phyloP scores from a whole-genome alignment of 2,797 vertebrate species.

The Gymnoscopelus braueri region DNA sequence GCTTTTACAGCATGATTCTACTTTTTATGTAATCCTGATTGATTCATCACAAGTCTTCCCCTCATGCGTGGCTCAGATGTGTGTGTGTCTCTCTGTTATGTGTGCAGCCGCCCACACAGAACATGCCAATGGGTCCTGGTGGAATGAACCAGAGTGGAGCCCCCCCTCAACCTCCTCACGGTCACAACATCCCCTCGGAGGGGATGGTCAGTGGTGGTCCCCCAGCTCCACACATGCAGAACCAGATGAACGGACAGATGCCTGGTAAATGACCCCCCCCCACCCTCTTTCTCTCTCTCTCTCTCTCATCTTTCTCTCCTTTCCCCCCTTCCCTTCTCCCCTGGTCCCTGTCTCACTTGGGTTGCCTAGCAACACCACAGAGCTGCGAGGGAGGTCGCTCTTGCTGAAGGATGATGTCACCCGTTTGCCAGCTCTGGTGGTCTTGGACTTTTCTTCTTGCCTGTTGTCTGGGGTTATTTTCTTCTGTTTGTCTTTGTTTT shows the following conservation, averaged over 20 bases:
- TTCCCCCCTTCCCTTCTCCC: constrained; percentile 41
- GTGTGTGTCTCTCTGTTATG: constrained; percentile 48
- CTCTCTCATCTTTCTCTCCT: constrained; percentile 34
- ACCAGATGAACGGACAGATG: constrained; percentile 99
- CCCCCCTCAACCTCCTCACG: constrained; percentile 91
- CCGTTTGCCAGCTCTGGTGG: constrained; percentile 79
- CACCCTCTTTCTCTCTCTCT: constrained; percentile 35
- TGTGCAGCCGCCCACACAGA: constrained; percentile 95
- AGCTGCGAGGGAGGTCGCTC: constrained; percentile 87
- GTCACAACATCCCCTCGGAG: constrained; percentile 96
- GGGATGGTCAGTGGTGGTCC: constrained; percentile 94
- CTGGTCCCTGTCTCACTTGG: constrained; percentile 79
- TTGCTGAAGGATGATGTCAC: constrained; percentile 84
- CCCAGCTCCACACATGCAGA: constrained; percentile 97
- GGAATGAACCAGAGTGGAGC: constrained; percentile 95
- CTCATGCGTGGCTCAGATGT: constrained; percentile 26
- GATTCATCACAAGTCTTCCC: background rate
- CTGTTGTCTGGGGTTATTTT: constrained; percentile 26
- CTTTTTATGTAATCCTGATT: constrained; percentile 7
- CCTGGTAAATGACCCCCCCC: constrained; percentile 87
- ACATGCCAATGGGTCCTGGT: constrained; percentile 96
- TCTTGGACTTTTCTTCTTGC: constrained; percentile 51
- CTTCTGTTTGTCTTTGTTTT: background rate
- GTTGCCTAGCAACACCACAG: constrained; percentile 95
- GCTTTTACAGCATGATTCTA: background rate